Base-by-base conservation (phyloP, 2,797 vertebrate species). In the Chelon auratus region DNA sequence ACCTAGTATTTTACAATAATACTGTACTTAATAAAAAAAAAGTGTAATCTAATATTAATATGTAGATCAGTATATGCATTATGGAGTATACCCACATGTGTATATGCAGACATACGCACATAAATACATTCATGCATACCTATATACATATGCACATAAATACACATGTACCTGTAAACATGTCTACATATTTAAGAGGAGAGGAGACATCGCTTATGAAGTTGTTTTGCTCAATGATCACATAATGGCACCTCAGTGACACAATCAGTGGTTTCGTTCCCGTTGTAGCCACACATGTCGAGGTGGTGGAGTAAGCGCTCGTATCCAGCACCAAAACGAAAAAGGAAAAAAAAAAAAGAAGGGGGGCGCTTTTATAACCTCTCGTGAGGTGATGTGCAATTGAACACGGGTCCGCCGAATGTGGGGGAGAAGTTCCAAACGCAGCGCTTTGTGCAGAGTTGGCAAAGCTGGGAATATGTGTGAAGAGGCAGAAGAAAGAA, bases 401-500 rank as follows among this genome's bases (percentile, higher is more conserved):
- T 36, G 59, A 18, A 56, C 9, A 14, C 33, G 39, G 37, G 48
- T 15, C 39, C 10, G 8, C 52, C 4, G 2, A 45, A 59, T 30
- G 17, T 47, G 13, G 33, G 45, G 52, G 26, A 45, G 20, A 43
- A 51, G 33, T 52, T 67, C 22, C 54, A 24, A 61, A 51, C 43
- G 22, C 57, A 55, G 53, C 30, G 2, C 30, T 53, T 47, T 52
- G 17, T 39, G 48, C 10, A 0, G 39, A 43, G 62, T 75, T 75
- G 42, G 45, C 48, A 30, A 62, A 62, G 54, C 39, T 3, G 20
- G 22, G 58, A 64, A 62, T 59, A 14, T 40, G 62, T 61, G 55
- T 42, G 60, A 62, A 51, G 68, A 37, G 61, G 43, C 0, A 24
- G 63, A 68, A 81, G 36, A 80, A 77, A 81, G 64, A 20, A 18